Evolutionary conservation across 2,888 invertebrate genomes (phyloP), one percentile per base, ranked within the genome.

Genomic region (Agriopis marginaria): DNA sequence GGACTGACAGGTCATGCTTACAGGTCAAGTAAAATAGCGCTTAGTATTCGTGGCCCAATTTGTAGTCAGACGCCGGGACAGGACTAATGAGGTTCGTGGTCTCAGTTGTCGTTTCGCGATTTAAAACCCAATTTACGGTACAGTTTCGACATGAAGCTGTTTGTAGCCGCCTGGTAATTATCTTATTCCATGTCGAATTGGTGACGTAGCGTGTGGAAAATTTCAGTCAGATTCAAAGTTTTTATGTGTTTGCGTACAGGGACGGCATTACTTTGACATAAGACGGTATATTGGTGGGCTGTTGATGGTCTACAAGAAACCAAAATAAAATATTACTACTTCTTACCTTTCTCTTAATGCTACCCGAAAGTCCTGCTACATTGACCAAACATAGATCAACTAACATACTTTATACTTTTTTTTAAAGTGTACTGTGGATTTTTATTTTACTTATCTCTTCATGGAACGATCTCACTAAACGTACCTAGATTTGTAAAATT

Each of bases 1-100:
- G 59, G 72, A 56, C 68, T 72, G 77, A 76, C 78, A 75, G 77
- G 77, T 79, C 77, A 75, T 62, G 73, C 70, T 67, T 64, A 53
- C 70, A 68, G 76, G 76, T 77, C 78, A 74, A 71, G 59, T 65
- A 55, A 61, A 71, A 72, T 68, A 71, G 70, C 61, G 63, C 64
- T 62, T 59, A 54, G 63, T 63, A 71, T 69, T 72, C 71, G 58
- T 70, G 70, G 63, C 70, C 70, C 72, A 74, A 74, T 72, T 72
- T 75, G 72, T 68, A 66, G 66, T 40, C 63, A 58, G 61, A 55
- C 70, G 45, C 68, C 59, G 58, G 45, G 58, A 47, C 62, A 54
- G 66, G 70, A 66, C 39, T 70, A 70, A 70, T 63, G 70, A 66
- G 49, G 32, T 50, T 70, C 70, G 66, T 63, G 70, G 63, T 47